Base-by-base conservation (phyloP, 2,888 invertebrate species). In the Lasioglossum pauxillum region DNA sequence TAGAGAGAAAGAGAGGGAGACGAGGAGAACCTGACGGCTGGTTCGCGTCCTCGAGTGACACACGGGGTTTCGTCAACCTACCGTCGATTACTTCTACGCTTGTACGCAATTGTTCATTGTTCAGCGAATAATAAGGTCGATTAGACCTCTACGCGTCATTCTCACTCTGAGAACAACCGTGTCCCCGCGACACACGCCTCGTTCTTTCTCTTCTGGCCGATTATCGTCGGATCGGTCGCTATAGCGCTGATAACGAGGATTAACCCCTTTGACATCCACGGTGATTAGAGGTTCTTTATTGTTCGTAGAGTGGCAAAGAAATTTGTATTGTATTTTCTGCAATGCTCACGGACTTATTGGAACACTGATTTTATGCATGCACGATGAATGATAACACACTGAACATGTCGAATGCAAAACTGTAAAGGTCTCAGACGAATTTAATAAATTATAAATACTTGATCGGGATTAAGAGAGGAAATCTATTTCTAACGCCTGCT, bases 51-150 rank as follows among this genome's bases (percentile, higher is more conserved):
- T 89, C 89, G 89, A 83, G 83, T 80, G 82, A 75, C 82, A 79
- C 85, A 49, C 46, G 46, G 71, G 75, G 82, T 90, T 90, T 90
- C 84, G 89, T 89, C 85, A 80, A 83, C 82, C 89, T 78, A 84
- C 82, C 82, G 87, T 85, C 82, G 88, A 90, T 90, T 89, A 87
- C 79, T 91, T 91, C 88, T 91, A 88, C 91, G 87, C 90, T 81
- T 84, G 84, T 90, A 86, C 90, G 90, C 90, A 88, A 90, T 90
- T 88, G 90, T 91, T 91, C 90, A 89, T 90, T 91, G 90, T 91
- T 90, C 90, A 91, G 80, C 91, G 90, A 89, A 86, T 91, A 90
- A 90, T 90, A 90, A 91, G 90, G 90, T 91, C 91, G 91, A 90
- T 90, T 90, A 91, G 89, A 76, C 81, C 71, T 85, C 67, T 85